phyloP scores from a whole-genome alignment of 2,113 vertebrate genomes.

The Percina caprodes region DNA sequence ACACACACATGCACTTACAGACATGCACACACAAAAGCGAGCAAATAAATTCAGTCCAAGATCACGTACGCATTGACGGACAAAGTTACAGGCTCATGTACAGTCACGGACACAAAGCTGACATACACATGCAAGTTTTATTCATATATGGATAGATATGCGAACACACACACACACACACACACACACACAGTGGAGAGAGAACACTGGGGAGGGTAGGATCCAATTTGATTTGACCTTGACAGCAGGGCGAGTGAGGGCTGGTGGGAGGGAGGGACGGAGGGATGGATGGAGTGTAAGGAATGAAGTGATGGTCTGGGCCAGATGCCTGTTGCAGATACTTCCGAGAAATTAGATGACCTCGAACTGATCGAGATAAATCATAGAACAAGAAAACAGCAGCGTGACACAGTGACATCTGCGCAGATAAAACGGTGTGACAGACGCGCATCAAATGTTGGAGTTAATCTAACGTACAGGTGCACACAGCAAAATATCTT shows the following conservation, averaged over 20 bases:
- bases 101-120: constrained; percentile 40
- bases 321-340: constrained; percentile 80
- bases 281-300: constrained; percentile 44
- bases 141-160: constrained; percentile 40
- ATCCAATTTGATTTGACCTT: constrained; percentile 91
- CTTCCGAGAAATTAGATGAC: constrained; percentile 73
- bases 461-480: constrained; percentile 50
- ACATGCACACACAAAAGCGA: constrained; percentile 24
- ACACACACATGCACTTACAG: constrained; percentile 27
- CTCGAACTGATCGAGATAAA: constrained; percentile 74
- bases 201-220: constrained; percentile 84
- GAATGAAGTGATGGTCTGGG: constrained; percentile 63
- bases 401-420: constrained; percentile 55
- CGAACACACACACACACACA: constrained; percentile 27
- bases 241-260: constrained; percentile 75
- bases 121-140: constrained; percentile 45
- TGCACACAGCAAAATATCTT: neutral
- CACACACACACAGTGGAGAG: constrained; percentile 29
- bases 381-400: constrained; percentile 56
- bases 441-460: constrained; percentile 38
- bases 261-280: constrained; percentile 29
- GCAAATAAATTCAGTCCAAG: constrained; percentile 56
- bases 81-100: constrained; percentile 49
- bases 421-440: constrained; percentile 53
- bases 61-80: constrained; percentile 21